phyloP scores from a whole-genome alignment of 2,888 invertebrate species.

The Parnassius smintheus region DNA sequence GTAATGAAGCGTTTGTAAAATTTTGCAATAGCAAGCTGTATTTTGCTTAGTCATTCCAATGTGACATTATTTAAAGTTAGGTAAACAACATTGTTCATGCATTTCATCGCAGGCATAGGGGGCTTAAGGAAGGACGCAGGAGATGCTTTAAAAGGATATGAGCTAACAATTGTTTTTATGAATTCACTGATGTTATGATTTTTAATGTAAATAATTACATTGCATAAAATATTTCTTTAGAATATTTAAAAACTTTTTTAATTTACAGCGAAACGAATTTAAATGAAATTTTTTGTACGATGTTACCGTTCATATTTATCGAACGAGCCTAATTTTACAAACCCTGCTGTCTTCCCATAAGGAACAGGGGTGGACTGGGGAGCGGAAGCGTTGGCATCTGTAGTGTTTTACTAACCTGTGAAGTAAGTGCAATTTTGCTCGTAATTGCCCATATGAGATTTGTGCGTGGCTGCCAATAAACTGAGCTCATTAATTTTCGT shows the following conservation, averaged over 20 bases:
- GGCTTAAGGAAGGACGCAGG: constrained; percentile 65
- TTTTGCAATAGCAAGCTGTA: constrained; percentile 60
- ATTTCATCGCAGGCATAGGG: constrained; percentile 59
- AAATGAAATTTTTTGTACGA: constrained; percentile 61
- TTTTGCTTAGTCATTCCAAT: constrained; percentile 31
- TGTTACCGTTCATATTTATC: constrained; percentile 54
- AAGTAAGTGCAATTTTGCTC: constrained; percentile 81
- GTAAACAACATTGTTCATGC: constrained; percentile 51
- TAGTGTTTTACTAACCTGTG: constrained; percentile 78
- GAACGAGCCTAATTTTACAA: constrained; percentile 63
- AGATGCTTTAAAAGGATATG: constrained; percentile 32
- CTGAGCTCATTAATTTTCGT: constrained; percentile 82
- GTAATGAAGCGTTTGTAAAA: constrained; percentile 51
- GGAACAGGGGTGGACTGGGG: constrained; percentile 80
- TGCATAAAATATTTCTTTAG: constrained; percentile 58
- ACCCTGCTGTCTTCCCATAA: constrained; percentile 79
- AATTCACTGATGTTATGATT: too few species aligned
- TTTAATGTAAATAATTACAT: constrained; percentile 41
- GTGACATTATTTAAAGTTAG: constrained; percentile 29
- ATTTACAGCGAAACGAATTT: constrained; percentile 41
- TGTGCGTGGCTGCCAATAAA: constrained; percentile 82
- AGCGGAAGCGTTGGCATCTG: constrained; percentile 74
- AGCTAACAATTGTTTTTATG: too few species aligned
- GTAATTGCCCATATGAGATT: constrained; percentile 81
- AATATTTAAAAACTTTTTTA: not conserved